Conservation (phyloP, 2,113 vertebrate species). For the Sterna hirundo region DNA sequence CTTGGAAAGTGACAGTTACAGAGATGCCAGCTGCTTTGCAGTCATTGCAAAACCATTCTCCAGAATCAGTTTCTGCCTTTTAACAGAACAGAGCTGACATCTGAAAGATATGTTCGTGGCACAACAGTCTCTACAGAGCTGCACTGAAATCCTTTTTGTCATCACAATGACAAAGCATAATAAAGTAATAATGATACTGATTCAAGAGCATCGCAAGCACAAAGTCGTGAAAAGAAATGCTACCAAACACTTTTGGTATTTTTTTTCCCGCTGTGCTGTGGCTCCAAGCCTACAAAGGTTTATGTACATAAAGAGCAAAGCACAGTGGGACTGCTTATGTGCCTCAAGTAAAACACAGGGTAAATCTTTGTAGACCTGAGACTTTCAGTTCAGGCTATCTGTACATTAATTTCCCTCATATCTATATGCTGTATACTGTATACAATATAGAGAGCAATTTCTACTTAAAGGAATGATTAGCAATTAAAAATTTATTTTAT, state of each 20-base stretch:
- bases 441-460: background rate
- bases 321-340: background rate
- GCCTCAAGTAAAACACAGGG: background rate
- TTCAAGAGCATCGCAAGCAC: background rate
- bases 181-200: constrained; percentile 13
- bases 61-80: background rate
- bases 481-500: background rate
- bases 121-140: background rate
- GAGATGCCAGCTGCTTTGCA: background rate
- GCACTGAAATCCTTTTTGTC: constrained; percentile 2
- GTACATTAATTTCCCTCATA: background rate
- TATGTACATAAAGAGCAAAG: background rate
- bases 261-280: background rate
- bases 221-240: background rate
- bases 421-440: background rate
- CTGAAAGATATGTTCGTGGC: background rate
- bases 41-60: background rate
- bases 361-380: background rate
- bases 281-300: background rate
- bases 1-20: background rate
- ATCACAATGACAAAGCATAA: background rate
- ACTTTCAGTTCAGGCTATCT: background rate
- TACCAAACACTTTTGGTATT: background rate
- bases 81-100: background rate
- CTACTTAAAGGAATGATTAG: background rate